Evolutionary conservation across 2,888 invertebrate genomes (phyloP).

Genomic region (Lepidochrysops patricia): DNA sequence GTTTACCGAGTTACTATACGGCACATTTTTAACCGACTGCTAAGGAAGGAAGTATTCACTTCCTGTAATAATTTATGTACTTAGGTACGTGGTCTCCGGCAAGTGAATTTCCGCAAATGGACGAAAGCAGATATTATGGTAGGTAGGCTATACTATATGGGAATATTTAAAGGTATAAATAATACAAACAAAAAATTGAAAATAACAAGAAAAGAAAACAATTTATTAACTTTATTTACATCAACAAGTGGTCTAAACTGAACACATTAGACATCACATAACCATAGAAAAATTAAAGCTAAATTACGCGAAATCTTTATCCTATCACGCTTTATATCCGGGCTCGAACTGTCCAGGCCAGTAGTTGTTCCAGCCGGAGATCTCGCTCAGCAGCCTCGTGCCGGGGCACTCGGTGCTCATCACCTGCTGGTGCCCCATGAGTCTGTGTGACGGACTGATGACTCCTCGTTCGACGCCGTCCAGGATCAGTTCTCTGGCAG

Average conservation of each 20-base stretch:
- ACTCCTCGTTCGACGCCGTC: slow-evolving; percentile 72
- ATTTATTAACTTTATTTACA: not conserved
- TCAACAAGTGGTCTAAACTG: not conserved
- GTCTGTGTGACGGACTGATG: slow-evolving; percentile 71
- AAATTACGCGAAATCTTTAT: too few relatives aligned
- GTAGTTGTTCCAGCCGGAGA: slow-evolving; percentile 77
- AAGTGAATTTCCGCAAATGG: not conserved
- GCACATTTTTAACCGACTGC: not conserved
- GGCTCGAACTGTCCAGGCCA: slow-evolving; percentile 18
- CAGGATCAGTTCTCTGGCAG: slow-evolving; percentile 72
- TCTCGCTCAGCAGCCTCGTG: slow-evolving; percentile 71
- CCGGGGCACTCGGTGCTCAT: slow-evolving; percentile 80
- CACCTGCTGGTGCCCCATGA: slow-evolving; percentile 76
- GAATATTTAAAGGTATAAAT: too few relatives aligned
- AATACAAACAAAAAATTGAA: too few relatives aligned
- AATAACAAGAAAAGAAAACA: too few relatives aligned
- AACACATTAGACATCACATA: too few relatives aligned
- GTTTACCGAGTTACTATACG: not conserved
- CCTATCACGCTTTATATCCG: not conserved
- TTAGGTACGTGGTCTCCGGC: not conserved
- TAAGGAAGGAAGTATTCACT: not conserved
- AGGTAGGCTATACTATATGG: not conserved
- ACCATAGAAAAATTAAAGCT: too few relatives aligned
- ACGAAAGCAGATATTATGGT: not conserved
- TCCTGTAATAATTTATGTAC: not conserved